Conservation (phyloP, 1,140 invertebrate genomes). For the Leptinotarsa undecemlineata region DNA sequence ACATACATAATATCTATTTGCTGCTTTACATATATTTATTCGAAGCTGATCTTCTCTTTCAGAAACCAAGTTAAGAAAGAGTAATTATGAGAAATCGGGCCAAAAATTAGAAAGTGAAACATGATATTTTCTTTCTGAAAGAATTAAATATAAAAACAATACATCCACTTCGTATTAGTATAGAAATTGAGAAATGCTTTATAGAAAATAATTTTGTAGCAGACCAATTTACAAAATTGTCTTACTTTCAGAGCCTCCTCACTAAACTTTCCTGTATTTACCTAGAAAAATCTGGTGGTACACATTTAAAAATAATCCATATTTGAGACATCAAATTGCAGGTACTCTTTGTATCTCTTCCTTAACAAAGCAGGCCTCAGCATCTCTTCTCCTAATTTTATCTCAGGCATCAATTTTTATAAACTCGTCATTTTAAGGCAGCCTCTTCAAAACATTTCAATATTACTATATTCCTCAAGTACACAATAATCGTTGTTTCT, state of each 20-base stretch:
- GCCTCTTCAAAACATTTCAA: not conserved
- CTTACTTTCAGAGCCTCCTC: not conserved
- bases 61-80: not conserved
- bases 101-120: not conserved
- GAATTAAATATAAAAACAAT: not conserved
- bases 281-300: not conserved
- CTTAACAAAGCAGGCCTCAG: not conserved
- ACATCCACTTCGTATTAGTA: not conserved
- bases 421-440: not conserved
- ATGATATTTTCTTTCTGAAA: not conserved
- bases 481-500: slow-evolving; percentile 1
- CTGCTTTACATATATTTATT: too few relatives aligned
- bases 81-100: too few relatives aligned
- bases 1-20: too few relatives aligned
- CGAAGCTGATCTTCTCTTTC: not conserved
- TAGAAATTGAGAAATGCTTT: not conserved
- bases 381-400: not conserved
- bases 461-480: not conserved
- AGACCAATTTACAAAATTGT: not conserved
- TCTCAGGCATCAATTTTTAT: not conserved
- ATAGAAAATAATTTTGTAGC: not conserved
- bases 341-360: not conserved
- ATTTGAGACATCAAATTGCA: not conserved
- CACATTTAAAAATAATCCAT: not conserved
- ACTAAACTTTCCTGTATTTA: not conserved